These are phyloP conservation scores for Rousettus madagascariensis DNA, from an alignment of 2,797 vertebrate species.

Conservation along the genomic window DNA sequence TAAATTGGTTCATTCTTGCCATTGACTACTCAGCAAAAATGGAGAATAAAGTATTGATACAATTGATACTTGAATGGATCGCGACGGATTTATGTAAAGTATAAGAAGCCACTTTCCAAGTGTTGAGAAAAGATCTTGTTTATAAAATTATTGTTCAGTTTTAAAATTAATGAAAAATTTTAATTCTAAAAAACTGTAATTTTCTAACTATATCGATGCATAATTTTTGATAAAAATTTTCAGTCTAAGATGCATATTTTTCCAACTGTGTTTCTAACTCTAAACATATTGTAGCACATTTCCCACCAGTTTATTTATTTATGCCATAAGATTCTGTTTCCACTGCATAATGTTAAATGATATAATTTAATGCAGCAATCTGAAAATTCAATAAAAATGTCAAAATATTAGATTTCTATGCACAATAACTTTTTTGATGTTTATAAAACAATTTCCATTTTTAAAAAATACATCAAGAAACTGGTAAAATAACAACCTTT, in stretches of 20 bases:
- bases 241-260: neutral
- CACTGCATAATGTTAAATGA: neutral
- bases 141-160: neutral
- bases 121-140: neutral
- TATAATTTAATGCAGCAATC: conserved; percentile 28
- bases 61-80: neutral
- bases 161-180: neutral
- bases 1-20: neutral
- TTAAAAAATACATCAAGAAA: neutral
- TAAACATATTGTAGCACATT: conserved; percentile 38
- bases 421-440: neutral
- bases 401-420: conserved; percentile 34
- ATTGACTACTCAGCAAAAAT: neutral
- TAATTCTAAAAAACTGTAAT: neutral
- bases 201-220: neutral
- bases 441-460: conserved; percentile 22
- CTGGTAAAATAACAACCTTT: neutral
- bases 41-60: neutral
- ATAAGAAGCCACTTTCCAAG: neutral
- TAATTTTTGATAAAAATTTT: neutral
- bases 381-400: conserved; percentile 57
- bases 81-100: neutral
- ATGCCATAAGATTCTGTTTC: neutral
- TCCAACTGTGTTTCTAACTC: neutral
- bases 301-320: conserved; percentile 17